These are phyloP conservation scores for Martes martes DNA, from an alignment of 2,113 vertebrate genomes.

Conservation along the genomic window DNA sequence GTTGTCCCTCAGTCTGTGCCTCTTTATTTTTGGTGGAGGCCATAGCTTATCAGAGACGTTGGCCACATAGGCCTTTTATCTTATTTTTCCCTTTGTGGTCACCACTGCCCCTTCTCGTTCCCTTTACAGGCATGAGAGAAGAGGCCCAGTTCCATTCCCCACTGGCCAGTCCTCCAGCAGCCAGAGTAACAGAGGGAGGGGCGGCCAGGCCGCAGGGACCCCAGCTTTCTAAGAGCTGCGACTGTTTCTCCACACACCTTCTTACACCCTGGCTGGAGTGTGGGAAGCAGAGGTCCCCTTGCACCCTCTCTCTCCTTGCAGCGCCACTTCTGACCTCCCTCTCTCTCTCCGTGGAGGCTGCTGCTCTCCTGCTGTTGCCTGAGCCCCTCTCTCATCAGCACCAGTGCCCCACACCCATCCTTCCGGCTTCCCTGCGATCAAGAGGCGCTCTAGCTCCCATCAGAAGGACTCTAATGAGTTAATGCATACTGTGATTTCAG, in stretches of 20 bases:
- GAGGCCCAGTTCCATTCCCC: not conserved
- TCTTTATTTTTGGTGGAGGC: not conserved
- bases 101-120: not conserved
- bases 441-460: not conserved
- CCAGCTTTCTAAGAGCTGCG: not conserved
- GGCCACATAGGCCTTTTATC: too few species aligned
- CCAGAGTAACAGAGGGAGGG: too few species aligned
- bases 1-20: not conserved
- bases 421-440: not conserved
- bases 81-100: too few species aligned
- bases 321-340: not conserved
- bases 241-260: not conserved
- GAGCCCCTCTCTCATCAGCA: not conserved
- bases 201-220: not conserved
- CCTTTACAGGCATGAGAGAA: not conserved
- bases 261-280: rapidly evolving
- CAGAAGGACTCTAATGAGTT: not conserved
- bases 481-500: not conserved
- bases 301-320: rapidly evolving
- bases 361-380: too few species aligned
- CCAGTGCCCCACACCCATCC: not conserved
- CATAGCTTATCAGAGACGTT: not conserved
- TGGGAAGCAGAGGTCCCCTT: too few species aligned
- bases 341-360: not conserved
- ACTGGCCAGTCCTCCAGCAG: not conserved